Conservation (phyloP, 2,113 vertebrate genomes). For the Ariopsis seemanni region DNA sequence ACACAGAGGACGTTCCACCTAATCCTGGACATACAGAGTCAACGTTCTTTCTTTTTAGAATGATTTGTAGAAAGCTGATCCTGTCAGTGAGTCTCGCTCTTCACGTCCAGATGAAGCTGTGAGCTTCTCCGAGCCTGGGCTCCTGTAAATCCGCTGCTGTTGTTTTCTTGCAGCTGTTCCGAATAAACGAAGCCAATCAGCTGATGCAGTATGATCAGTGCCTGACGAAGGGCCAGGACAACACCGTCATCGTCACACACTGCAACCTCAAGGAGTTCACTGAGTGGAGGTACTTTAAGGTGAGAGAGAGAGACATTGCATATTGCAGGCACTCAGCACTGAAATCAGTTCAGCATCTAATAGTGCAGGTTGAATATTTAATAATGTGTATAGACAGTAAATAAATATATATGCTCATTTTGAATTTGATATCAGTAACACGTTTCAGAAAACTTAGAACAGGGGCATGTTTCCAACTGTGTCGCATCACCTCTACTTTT, state of each 20-base stretch:
- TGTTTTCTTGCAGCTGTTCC: constrained; percentile 80
- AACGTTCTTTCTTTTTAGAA: no score
- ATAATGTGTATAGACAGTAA: no score
- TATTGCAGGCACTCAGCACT: no score
- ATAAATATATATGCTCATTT: no score
- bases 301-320: constrained; percentile 58
- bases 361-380: no score
- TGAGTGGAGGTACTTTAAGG: constrained; percentile 97
- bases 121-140: no score
- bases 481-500: no score
- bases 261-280: constrained; percentile 87
- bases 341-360: no score
- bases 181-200: constrained; percentile 95
- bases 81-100: background rate
- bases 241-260: constrained; percentile 86
- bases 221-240: constrained; percentile 82
- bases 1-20: background rate
- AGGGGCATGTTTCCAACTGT: no score
- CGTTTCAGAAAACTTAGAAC: no score
- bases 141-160: background rate
- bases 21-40: no score
- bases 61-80: background rate
- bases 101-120: background rate
- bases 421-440: no score
- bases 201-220: constrained; percentile 98